These are phyloP conservation scores for Aphidoletes aphidimyza DNA, from an alignment of 2,888 invertebrate genomes.

Conservation along the genomic window DNA sequence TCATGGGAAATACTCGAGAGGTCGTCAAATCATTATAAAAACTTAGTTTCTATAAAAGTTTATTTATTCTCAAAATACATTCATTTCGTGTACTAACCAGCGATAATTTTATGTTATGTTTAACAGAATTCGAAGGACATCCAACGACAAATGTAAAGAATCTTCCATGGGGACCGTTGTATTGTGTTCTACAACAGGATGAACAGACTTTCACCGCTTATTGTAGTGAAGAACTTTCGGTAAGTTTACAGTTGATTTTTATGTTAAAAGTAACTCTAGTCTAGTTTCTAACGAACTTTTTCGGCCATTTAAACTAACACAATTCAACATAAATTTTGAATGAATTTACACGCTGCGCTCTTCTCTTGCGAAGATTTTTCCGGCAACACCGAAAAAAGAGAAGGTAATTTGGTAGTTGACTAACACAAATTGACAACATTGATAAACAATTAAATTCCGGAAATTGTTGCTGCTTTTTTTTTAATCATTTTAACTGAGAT, in stretches of 20 bases:
- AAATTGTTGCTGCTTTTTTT: neutral
- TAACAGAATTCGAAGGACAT: constrained; percentile 66
- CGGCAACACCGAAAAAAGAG: constrained; percentile 67
- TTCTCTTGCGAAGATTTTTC: constrained; percentile 63
- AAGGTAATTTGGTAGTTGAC: too few species aligned
- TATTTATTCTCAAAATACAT: neutral
- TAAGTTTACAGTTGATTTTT: constrained; percentile 66
- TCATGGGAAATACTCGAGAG: neutral
- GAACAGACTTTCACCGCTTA: constrained; percentile 78
- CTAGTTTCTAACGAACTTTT: too few species aligned
- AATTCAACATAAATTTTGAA: neutral
- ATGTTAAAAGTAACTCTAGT: too few species aligned
- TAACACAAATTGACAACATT: too few species aligned
- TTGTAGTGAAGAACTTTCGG: constrained; percentile 78
- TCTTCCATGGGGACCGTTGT: constrained; percentile 75
- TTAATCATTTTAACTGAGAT: neutral
- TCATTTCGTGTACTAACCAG: too few species aligned
- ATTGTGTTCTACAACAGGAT: constrained; percentile 78
- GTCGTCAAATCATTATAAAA: neutral
- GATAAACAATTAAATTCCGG: too few species aligned
- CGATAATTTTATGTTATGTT: too few species aligned
- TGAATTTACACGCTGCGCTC: constrained; percentile 55
- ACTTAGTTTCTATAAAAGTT: too few species aligned
- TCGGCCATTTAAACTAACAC: constrained; percentile 16
- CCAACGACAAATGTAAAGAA: constrained; percentile 65